Conservation (phyloP, 2,113 vertebrate genomes). For the Sceloporus tristichus region DNA sequence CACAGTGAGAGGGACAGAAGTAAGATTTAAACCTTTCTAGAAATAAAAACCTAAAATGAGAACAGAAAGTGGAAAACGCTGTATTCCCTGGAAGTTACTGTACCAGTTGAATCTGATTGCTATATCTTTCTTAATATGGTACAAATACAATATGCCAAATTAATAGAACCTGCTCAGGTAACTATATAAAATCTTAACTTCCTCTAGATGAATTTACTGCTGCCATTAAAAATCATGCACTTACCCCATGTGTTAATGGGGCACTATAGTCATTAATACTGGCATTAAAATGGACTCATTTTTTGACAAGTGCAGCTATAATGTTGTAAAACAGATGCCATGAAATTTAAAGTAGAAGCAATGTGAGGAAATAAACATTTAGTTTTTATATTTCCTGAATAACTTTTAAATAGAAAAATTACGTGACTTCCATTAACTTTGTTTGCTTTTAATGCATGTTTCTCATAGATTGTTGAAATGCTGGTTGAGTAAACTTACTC, state of each 20-base stretch:
- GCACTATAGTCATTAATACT: neutral
- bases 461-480: constrained; percentile 33
- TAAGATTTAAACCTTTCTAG: neutral
- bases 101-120: neutral
- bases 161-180: neutral
- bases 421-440: neutral
- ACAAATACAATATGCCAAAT: neutral
- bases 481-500: constrained; percentile 16
- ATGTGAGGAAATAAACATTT: constrained; percentile 13
- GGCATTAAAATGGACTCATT: neutral
- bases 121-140: neutral
- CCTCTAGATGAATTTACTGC: neutral
- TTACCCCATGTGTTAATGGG: neutral
- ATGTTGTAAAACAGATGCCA: neutral
- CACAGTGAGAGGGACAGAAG: too few species aligned
- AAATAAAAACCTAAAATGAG: neutral
- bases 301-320: constrained; percentile 28
- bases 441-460: neutral
- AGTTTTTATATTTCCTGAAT: constrained; percentile 32
- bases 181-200: constrained; percentile 11
- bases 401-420: constrained; percentile 37
- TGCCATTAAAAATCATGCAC: neutral
- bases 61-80: neutral
- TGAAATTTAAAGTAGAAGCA: neutral
- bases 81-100: neutral